Base-by-base conservation (phyloP, 2,888 invertebrate genomes). In the Eristalinus sepulchralis region DNA sequence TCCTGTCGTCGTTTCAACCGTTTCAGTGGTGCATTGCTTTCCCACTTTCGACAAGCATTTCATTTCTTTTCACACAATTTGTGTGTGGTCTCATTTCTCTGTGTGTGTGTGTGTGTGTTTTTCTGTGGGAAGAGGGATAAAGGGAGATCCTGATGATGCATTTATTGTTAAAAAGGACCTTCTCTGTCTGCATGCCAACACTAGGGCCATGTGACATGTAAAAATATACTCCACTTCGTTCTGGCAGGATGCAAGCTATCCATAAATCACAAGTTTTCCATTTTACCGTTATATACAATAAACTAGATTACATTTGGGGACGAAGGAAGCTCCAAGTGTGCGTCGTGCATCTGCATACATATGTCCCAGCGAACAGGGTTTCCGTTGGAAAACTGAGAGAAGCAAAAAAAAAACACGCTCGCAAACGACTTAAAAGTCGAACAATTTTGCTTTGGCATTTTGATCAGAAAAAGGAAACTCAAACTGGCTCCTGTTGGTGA, bases 191-290 rank as follows among this genome's bases (percentile, higher is more conserved):
- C 36, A 68, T 73, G 63, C 72, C 85, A 62, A 68, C 77, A 68
- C 39, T 66, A 62, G 77, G 73, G 55, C 55, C 70, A 75, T 68
- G 68, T 75, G 75, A 81, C 81, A 75, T 75, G 73, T 62, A 68
- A 81, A 81, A 81, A 75, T 81, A 75, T 34, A 63, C 31, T 34
- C 27, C 63, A 24, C 63, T 72, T 72, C 60, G 31, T 80, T 66
- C 80, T 67, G 72, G 72, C 79, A 72, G 53, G 71, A 83, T 82
- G 70, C 60, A 66, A 78, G 60, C 34, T 70, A 63, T 83, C 73
- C 60, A 83, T 86, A 83, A 86, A 86, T 83, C 83, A 86, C 86
- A 79, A 83, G 64, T 75, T 83, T 75, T 71, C 79, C 70, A 66
- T 83, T 73, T 75, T 70, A 79, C 78, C 13, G 68, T 36, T 57